phyloP scores from a whole-genome alignment of 2,113 vertebrate species.

The Gnathonemus echidnorhynchus region DNA sequence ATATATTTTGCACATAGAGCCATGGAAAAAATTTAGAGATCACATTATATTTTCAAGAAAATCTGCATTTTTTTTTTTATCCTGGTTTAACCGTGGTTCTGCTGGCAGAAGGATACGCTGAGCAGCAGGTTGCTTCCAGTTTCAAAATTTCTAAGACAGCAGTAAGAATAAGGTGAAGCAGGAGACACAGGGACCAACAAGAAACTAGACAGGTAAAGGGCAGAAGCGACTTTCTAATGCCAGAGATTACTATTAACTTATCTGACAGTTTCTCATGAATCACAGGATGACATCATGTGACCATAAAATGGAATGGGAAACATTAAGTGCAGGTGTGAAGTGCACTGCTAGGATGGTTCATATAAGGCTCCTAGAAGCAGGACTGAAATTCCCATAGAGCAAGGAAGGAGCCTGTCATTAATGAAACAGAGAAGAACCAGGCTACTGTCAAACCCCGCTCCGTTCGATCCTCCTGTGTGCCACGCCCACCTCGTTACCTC shows the following conservation, averaged over 20 bases:
- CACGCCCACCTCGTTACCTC: no score
- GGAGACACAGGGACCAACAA: neutral
- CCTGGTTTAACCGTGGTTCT: neutral
- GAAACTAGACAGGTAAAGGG: neutral
- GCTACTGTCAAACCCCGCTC: no score
- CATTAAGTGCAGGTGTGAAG: no score
- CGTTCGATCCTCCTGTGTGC: no score
- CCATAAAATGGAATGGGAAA: no score
- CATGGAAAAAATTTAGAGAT: neutral
- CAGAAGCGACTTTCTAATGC: neutral
- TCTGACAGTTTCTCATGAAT: no score
- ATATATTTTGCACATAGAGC: neutral
- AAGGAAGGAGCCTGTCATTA: no score
- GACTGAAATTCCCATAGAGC: no score
- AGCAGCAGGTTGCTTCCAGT: neutral
- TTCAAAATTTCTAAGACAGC: neutral
- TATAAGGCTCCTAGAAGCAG: no score
- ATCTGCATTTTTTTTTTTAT: neutral
- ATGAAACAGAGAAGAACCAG: no score
- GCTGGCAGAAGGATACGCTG: neutral
- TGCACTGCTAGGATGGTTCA: no score
- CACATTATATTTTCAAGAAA: neutral
- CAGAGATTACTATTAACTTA: neutral
- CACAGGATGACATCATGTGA: no score
- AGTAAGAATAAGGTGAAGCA: neutral